phyloP scores from a whole-genome alignment of 2,797 vertebrate genomes.

The Heteromormyrus szaboi region DNA sequence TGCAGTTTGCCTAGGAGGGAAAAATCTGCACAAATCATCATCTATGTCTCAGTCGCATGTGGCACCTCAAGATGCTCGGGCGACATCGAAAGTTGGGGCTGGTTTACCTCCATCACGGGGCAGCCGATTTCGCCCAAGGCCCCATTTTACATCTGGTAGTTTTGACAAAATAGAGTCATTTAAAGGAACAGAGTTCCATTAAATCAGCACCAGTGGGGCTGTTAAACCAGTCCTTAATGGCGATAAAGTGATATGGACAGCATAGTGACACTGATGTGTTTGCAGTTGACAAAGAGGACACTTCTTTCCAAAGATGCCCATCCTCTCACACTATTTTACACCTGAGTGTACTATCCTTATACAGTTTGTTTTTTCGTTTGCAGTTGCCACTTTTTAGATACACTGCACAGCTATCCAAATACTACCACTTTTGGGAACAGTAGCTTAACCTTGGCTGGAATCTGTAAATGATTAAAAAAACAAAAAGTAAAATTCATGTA shows the following conservation, averaged over 20 bases:
- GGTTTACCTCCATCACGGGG: conserved; percentile 1
- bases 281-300: neutral
- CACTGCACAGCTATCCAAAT: neutral
- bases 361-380: neutral
- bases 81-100: neutral
- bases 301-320: neutral
- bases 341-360: neutral
- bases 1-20: neutral
- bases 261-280: neutral
- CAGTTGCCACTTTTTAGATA: neutral
- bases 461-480: neutral
- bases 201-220: conserved; percentile 21
- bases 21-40: conserved; percentile 32
- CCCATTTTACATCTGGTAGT: conserved; percentile 27
- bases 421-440: neutral
- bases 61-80: neutral
- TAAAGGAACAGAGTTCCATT: conserved; percentile 23
- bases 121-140: conserved; percentile 21
- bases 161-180: conserved; percentile 38
- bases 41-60: conserved; percentile 29
- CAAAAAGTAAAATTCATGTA: neutral
- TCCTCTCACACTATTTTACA: neutral
- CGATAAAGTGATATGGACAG: neutral
- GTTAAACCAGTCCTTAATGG: neutral
- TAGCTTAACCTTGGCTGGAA: neutral